Evolutionary conservation across 2,797 vertebrate species (phyloP).

Genomic region (Pipistrellus pygmaeus): DNA sequence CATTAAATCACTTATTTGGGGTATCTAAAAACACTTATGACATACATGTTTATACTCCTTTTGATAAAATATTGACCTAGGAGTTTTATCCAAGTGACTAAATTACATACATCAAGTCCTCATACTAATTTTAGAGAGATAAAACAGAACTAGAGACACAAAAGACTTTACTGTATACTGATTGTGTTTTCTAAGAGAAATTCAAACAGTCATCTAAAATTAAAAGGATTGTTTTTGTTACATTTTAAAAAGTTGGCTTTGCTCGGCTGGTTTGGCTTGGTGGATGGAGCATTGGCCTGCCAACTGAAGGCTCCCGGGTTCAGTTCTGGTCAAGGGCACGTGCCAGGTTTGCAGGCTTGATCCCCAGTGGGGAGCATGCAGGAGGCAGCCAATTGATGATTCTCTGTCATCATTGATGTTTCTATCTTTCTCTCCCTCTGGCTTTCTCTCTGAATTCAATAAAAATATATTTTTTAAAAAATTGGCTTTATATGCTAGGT

Average conservation of each 20-base stretch:
- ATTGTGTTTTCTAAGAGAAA: neutral
- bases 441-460: no score
- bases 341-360: no score
- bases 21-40: constrained; percentile 38
- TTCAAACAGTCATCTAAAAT: neutral
- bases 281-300: no score
- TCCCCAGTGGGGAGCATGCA: no score
- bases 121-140: constrained; percentile 52
- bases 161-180: neutral
- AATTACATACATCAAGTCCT: neutral
- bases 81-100: constrained; percentile 50
- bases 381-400: no score
- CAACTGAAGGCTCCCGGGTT: no score
- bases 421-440: no score
- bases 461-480: neutral
- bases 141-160: neutral
- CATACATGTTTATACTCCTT: constrained; percentile 7
- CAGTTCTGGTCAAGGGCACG: no score
- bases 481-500: neutral
- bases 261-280: no score
- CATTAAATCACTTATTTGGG: neutral
- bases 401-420: no score
- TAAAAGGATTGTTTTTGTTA: neutral
- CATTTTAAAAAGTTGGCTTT: neutral
- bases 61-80: constrained; percentile 28